Evolutionary conservation across 1,140 invertebrate genomes (phyloP), one percentile per base, ranked within the genome.

Genomic region (Drosophila quadrilineata): DNA sequence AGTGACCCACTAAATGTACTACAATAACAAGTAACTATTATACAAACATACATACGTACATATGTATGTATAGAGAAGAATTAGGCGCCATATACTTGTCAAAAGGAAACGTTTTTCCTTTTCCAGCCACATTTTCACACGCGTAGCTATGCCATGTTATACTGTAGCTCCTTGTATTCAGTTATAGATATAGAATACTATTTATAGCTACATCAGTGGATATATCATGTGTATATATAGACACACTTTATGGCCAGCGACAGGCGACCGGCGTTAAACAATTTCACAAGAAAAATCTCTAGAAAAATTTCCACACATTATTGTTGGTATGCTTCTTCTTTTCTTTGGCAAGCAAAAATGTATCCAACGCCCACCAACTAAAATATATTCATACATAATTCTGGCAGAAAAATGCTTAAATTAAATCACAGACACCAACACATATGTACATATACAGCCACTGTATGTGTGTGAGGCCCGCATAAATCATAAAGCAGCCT

Each of bases 211-310:
- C 29, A 49, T 31, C 22, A 19, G 45, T 10, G 65, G 68, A 75
- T 53, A 19, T 56, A 50, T 28, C 6, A 41, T 16, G 19, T 31
- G 10, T 60, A 57, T 49, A 49, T 65, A 36, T 6, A 40, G 5
- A 48, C 16, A 46, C 43, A 46, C 19, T 75, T 82, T 75, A 82
- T 80, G 76, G 71, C 68, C 60, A 77, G 54, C 77, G 76, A 82
- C 76, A 82, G 77, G 72, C 68, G 68, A 41, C 84, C 82, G 76
- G 56, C 66, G 74, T 63, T 52, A 52, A 38, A 66, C 22, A 59
- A 75, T 45, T 58, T 71, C 67, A 5, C 28, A 12, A 48, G 45
- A 48, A 48, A 48, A 33, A 21, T 33, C n/a, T n/a, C 62, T 28
- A 64, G 49, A 63, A 70, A 38, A 84, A 77, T 84, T 77, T 84